Percentiles rank a stretch among this genome's conserved stretches.
phyloP scores from a whole-genome alignment of 2,797 vertebrate species.

The Betta splendens region DNA sequence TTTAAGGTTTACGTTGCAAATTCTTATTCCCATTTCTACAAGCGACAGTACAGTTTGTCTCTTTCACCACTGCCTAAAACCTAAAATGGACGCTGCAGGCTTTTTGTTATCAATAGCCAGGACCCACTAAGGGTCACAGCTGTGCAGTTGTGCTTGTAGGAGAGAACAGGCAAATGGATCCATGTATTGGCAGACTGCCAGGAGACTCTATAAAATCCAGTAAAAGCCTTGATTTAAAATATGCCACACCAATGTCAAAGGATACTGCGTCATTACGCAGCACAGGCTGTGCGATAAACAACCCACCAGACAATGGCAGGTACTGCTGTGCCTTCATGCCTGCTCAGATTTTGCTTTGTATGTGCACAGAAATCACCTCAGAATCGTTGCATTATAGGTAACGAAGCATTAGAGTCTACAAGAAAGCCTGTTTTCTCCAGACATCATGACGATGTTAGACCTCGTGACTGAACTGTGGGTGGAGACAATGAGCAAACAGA shows the following conservation, averaged over 20 bases:
- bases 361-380: conserved; percentile 56
- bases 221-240: conserved; percentile 72
- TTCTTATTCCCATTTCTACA: conserved; percentile 34
- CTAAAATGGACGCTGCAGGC: conserved; percentile 82
- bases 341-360: conserved; percentile 41
- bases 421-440: conserved; percentile 67
- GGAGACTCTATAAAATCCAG: conserved; percentile 75
- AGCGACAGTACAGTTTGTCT: conserved; percentile 43
- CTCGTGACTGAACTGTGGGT: conserved; percentile 71
- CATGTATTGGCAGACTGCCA: conserved; percentile 73
- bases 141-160: conserved; percentile 69
- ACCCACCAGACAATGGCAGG: conserved; percentile 60
- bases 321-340: conserved; percentile 56
- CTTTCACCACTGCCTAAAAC: conserved; percentile 61
- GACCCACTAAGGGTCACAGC: conserved; percentile 71
- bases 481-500: conserved; percentile 73
- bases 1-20: conserved; percentile 9
- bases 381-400: conserved; percentile 58
- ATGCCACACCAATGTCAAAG: conserved; percentile 65
- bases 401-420: conserved; percentile 58
- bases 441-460: conserved; percentile 68
- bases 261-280: conserved; percentile 63
- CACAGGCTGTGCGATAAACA: conserved; percentile 58
- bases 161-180: conserved; percentile 60
- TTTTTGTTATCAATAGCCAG: conserved; percentile 68